These are phyloP conservation scores for Neoitamus cyanurus DNA, from an alignment of 2,888 invertebrate species.

Conservation along the genomic window DNA sequence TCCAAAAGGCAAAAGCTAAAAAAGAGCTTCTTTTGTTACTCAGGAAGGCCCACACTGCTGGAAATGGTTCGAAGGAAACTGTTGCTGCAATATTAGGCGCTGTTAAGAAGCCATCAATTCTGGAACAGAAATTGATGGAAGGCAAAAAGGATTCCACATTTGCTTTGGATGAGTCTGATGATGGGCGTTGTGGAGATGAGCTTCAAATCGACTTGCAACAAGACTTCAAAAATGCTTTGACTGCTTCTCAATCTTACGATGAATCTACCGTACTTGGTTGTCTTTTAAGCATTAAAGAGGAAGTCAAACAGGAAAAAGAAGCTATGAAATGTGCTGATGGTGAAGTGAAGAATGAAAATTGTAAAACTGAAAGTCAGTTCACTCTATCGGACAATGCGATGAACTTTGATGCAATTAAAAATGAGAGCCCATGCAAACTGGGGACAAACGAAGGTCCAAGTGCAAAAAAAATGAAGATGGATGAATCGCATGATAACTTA, in stretches of 20 bases:
- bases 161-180: slow-evolving; percentile 60
- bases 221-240: slow-evolving; percentile 70
- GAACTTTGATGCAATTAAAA: slow-evolving; percentile 59
- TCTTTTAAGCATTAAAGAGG: slow-evolving; percentile 48
- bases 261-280: slow-evolving; percentile 48
- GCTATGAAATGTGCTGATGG: slow-evolving; percentile 58
- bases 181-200: slow-evolving; percentile 59
- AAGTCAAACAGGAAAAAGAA: slow-evolving; percentile 49
- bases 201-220: slow-evolving; percentile 61
- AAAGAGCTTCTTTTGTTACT: slow-evolving; percentile 74
- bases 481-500: slow-evolving; percentile 8
- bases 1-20: slow-evolving; percentile 77
- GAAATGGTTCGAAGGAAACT: slow-evolving; percentile 66
- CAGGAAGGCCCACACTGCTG: slow-evolving; percentile 72
- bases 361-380: slow-evolving; percentile 39
- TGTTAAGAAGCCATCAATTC: slow-evolving; percentile 73
- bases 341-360: slow-evolving; percentile 30
- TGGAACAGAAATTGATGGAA: slow-evolving; percentile 77
- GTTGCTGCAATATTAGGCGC: slow-evolving; percentile 67
- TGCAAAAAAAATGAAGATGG: slow-evolving; percentile 41
- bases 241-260: slow-evolving; percentile 67
- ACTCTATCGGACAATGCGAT: slow-evolving; percentile 56
- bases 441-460: slow-evolving; percentile 41
- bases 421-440: slow-evolving; percentile 58
- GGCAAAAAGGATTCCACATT: slow-evolving; percentile 65